Conservation (phyloP, 2,113 vertebrate genomes). For the Kobus ellipsiprymnus region DNA sequence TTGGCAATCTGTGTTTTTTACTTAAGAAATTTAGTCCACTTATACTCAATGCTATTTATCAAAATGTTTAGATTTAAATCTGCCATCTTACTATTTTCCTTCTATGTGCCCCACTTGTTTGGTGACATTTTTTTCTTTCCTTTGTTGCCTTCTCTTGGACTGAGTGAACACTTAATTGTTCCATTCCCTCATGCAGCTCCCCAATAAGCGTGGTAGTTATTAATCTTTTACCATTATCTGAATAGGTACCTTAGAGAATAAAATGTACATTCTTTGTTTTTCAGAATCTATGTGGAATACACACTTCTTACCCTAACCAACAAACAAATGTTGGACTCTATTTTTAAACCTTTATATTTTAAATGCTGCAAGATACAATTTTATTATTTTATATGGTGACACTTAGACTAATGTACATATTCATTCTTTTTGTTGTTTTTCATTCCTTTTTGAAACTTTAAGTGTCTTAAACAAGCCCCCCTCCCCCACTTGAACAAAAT, state of each 20-base stretch:
- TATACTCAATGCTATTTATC: not conserved
- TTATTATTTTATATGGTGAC: not conserved
- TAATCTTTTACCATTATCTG: not conserved
- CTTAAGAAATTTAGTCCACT: not conserved
- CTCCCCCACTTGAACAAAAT: not conserved
- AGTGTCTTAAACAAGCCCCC: not conserved
- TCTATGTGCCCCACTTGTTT: not conserved
- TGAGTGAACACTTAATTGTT: not conserved
- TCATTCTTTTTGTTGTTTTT: not conserved
- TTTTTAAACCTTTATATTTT: not conserved
- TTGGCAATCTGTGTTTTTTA: not conserved
- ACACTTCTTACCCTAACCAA: not conserved
- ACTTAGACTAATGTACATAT: not conserved
- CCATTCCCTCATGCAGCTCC: not conserved
- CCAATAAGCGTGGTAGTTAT: not conserved
- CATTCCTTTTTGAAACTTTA: not conserved
- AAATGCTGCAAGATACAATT: not conserved
- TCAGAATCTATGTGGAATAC: not conserved
- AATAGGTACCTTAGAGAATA: not conserved
- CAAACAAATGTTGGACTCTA: not conserved
- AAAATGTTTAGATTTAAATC: not conserved
- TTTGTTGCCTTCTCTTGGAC: not conserved
- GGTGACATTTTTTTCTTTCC: not conserved
- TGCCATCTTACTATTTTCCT: not conserved
- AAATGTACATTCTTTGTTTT: not conserved